A percentile compares a stretch with the other conserved stretches of the same genome.
Conservation (phyloP, 2,888 invertebrate genomes). For the Lepidochitona cinerea region DNA sequence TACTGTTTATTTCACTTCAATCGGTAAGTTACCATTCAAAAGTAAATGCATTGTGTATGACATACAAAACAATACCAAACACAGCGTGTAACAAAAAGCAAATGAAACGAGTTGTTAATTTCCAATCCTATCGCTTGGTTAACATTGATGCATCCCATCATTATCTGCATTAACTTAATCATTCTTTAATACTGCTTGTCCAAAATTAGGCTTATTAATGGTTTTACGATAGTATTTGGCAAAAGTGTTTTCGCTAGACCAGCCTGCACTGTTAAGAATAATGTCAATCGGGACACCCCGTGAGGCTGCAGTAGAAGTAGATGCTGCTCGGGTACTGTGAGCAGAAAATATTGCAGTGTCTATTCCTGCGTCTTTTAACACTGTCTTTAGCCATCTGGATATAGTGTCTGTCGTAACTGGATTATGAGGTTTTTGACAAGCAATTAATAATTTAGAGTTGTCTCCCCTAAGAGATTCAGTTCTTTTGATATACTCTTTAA, state of each 20-base stretch:
- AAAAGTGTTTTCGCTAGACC: conserved; percentile 16
- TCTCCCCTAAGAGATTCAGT: background rate
- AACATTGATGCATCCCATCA: too few relatives aligned
- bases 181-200: too few relatives aligned
- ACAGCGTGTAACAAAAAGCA: too few relatives aligned
- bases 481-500: background rate
- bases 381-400: background rate
- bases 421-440: background rate
- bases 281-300: conserved; percentile 7
- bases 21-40: too few relatives aligned
- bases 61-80: too few relatives aligned
- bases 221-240: conserved; percentile 15
- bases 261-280: conserved; percentile 22
- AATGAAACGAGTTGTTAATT: too few relatives aligned
- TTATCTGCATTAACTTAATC: too few relatives aligned
- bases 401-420: conserved; percentile 6
- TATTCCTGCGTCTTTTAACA: background rate
- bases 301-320: conserved; percentile 13
- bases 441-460: background rate
- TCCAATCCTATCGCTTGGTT: too few relatives aligned
- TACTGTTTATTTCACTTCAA: too few relatives aligned
- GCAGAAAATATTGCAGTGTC: conserved; percentile 1
- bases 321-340: conserved; percentile 18
- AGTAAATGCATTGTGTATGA: too few relatives aligned
- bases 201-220: too few relatives aligned